A percentile compares a stretch with the other conserved stretches of the same genome.
These are phyloP conservation scores for Schizothorax lantsangensis DNA, from an alignment of 2,797 vertebrate genomes.

Conservation along the genomic window DNA sequence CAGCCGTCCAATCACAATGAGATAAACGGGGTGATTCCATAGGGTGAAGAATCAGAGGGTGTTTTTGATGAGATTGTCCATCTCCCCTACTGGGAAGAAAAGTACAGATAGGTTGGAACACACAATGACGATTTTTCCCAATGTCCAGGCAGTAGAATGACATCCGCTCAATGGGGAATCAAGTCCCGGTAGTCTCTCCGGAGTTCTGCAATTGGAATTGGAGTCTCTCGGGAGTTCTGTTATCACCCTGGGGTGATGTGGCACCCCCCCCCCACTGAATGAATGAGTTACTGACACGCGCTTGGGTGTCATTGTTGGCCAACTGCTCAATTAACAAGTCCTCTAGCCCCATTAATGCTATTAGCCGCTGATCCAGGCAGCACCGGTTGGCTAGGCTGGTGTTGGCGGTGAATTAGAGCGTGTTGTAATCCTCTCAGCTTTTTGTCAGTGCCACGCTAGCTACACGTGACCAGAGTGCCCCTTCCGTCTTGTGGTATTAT, in stretches of 20 bases:
- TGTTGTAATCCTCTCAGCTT: conserved; percentile 41
- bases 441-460: conserved; percentile 38
- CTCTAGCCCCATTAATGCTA: conserved; percentile 16
- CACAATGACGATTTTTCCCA: background rate
- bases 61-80: background rate
- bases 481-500: conserved; percentile 13
- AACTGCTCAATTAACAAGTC: conserved; percentile 45
- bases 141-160: background rate
- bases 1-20: conserved; percentile 1
- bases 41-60: background rate
- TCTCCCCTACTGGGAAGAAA: background rate
- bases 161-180: background rate
- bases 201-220: background rate
- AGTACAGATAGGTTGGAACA: background rate
- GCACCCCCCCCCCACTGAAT: background rate
- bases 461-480: background rate
- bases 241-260: background rate
- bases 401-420: conserved; percentile 12
- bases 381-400: background rate
- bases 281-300: conserved; percentile 7
- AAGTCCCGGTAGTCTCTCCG: background rate
- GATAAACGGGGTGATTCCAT: conserved; percentile 5
- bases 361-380: background rate
- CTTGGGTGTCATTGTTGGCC: conserved; percentile 8
- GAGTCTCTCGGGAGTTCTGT: background rate